Evolutionary conservation across 2,113 vertebrate genomes (phyloP).

Genomic region (Caranx melampygus): DNA sequence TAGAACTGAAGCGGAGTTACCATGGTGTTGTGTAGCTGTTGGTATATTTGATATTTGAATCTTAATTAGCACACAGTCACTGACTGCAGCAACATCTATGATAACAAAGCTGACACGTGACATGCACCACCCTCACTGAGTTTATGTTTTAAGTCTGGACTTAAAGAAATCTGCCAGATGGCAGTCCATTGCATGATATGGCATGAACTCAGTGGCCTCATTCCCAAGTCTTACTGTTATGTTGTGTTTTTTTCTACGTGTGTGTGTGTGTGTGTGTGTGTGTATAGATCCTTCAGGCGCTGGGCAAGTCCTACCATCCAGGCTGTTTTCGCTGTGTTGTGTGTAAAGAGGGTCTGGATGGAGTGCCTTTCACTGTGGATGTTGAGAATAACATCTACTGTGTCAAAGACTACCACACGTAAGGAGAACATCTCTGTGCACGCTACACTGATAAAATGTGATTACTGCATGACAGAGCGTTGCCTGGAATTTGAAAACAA

Average conservation of each 20-base stretch:
- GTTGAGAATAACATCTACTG: constrained; percentile 99
- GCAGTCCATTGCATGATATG: background rate
- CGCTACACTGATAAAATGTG: background rate
- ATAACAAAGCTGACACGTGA: background rate
- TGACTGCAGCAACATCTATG: background rate
- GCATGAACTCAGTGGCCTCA: background rate
- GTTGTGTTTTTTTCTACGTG: constrained; percentile 8
- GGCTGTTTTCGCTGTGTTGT: constrained; percentile 98
- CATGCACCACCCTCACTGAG: background rate
- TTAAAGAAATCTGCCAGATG: background rate
- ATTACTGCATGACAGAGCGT: background rate
- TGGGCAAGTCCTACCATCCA: constrained; percentile 97
- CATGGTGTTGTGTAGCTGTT: background rate
- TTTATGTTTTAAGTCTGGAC: background rate
- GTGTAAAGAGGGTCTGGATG: constrained; percentile 96
- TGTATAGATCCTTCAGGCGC: constrained; percentile 94
- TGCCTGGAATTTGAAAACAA: background rate
- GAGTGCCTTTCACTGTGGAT: constrained; percentile 98
- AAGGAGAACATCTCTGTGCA: constrained; percentile 71
- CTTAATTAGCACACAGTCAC: background rate
- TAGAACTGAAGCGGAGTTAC: background rate
- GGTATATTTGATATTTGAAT: background rate
- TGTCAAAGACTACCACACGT: constrained; percentile 99
- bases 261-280: constrained; percentile 48
- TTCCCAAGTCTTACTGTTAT: constrained; percentile 14